Conservation (phyloP, 2,888 invertebrate genomes). For the Achlya flavicornis region DNA sequence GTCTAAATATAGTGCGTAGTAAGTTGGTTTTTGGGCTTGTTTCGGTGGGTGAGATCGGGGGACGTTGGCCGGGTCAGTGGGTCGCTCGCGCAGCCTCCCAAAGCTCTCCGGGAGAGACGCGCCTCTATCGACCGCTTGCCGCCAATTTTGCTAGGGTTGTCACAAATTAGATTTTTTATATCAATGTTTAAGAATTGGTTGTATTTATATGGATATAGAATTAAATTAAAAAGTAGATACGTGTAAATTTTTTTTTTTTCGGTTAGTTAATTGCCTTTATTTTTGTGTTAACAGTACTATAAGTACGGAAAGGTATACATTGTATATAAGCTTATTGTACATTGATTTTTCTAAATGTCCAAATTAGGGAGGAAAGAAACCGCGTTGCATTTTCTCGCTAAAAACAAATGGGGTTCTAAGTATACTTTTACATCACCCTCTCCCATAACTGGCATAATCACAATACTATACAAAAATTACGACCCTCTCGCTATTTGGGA, state of each 20-base stretch:
- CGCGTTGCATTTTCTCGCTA: not conserved
- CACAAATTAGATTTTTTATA: slow-evolving; percentile 29
- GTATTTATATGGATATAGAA: too few species aligned
- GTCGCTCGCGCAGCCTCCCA: slow-evolving; percentile 85
- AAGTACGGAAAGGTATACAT: too few species aligned
- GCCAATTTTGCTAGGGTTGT: slow-evolving; percentile 65
- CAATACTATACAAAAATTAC: slow-evolving; percentile 49
- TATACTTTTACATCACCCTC: slow-evolving; percentile 40
- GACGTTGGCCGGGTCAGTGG: slow-evolving; percentile 84
- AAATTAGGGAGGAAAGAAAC: not conserved
- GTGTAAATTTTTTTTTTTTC: too few species aligned
- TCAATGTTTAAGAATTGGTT: not conserved
- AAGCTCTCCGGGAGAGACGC: slow-evolving; percentile 74
- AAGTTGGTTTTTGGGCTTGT: slow-evolving; percentile 42
- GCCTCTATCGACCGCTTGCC: slow-evolving; percentile 81
- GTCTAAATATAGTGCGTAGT: slow-evolving; percentile 43
- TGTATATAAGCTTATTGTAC: not conserved
- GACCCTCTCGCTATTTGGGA: slow-evolving; percentile 64
- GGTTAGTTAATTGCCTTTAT: too few species aligned
- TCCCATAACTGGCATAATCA: slow-evolving; percentile 42
- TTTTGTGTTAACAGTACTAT: too few species aligned
- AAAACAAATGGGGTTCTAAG: slow-evolving; percentile 28
- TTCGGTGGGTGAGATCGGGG: slow-evolving; percentile 55
- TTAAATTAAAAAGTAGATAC: too few species aligned
- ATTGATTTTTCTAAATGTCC: not conserved